Percentiles rank a stretch among this genome's conserved stretches.
phyloP scores from a whole-genome alignment of 2,888 invertebrate species.

The Biston betularia region DNA sequence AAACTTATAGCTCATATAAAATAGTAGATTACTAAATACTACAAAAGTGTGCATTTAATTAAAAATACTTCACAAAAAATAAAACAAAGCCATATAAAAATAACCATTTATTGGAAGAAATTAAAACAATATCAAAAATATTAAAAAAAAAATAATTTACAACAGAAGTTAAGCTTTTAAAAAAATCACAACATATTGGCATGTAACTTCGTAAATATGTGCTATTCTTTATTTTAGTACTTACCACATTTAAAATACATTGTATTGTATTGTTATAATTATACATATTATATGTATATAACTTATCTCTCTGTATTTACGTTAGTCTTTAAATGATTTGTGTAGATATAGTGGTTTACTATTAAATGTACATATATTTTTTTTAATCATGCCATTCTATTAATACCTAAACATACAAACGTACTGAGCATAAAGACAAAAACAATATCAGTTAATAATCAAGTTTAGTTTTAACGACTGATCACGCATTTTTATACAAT shows the following conservation, averaged over 20 bases:
- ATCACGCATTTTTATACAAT: too few relatives aligned
- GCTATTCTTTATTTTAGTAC: neutral
- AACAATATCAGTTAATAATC: too few relatives aligned
- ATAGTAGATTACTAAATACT: too few relatives aligned
- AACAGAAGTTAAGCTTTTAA: conserved; percentile 53
- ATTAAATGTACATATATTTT: too few relatives aligned
- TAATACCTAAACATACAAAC: too few relatives aligned
- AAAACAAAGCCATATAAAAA: conserved; percentile 49
- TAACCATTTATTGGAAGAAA: conserved; percentile 56
- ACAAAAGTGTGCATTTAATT: too few relatives aligned
- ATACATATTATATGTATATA: neutral
- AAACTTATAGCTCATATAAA: too few relatives aligned
- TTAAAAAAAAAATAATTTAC: conserved; percentile 57
- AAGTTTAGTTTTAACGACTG: too few relatives aligned
- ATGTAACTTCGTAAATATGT: neutral
- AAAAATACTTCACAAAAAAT: neutral
- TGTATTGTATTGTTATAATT: neutral
- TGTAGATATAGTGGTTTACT: too few relatives aligned
- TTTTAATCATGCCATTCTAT: too few relatives aligned
- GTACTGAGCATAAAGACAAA: too few relatives aligned
- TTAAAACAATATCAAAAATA: conserved; percentile 52
- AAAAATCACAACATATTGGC: conserved; percentile 54
- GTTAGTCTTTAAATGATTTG: neutral
- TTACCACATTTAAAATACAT: neutral
- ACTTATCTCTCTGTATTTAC: neutral